phyloP scores from a whole-genome alignment of 2,113 vertebrate genomes.

The Labeo rohita region DNA sequence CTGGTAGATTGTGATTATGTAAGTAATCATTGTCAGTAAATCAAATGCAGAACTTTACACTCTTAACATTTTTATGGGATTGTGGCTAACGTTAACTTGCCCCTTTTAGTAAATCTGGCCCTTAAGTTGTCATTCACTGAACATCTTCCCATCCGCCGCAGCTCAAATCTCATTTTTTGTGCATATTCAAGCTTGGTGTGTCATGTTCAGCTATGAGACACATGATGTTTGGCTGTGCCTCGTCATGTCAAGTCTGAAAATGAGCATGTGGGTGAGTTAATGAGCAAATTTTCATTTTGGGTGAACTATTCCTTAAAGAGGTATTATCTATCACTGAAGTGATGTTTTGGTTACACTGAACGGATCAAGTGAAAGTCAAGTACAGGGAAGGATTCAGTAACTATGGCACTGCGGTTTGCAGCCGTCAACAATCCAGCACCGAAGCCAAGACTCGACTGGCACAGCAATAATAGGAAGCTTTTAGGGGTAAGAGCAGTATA shows the following conservation, averaged over 20 bases:
- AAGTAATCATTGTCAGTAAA: too few species aligned
- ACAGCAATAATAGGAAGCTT: conserved; percentile 70
- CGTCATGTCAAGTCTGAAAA: background rate
- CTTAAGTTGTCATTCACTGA: background rate
- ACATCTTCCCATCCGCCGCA: background rate
- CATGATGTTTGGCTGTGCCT: background rate
- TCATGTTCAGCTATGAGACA: background rate
- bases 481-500: conserved; percentile 66
- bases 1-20: too few species aligned
- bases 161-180: background rate
- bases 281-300: background rate
- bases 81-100: too few species aligned
- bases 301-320: background rate
- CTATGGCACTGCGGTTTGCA: conserved; percentile 24
- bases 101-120: too few species aligned
- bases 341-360: conserved; percentile 24
- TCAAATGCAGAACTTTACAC: too few species aligned
- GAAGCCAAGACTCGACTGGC: conserved; percentile 64
- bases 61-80: too few species aligned
- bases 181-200: background rate
- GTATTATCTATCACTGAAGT: background rate
- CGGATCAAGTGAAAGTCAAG: conserved; percentile 37
- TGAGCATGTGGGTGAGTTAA: background rate
- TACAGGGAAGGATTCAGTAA: background rate
- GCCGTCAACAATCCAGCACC: conserved; percentile 9